A percentile compares a stretch with the other conserved stretches of the same genome.
phyloP scores from a whole-genome alignment of 2,888 invertebrate genomes.

The Campoletis raptor region DNA sequence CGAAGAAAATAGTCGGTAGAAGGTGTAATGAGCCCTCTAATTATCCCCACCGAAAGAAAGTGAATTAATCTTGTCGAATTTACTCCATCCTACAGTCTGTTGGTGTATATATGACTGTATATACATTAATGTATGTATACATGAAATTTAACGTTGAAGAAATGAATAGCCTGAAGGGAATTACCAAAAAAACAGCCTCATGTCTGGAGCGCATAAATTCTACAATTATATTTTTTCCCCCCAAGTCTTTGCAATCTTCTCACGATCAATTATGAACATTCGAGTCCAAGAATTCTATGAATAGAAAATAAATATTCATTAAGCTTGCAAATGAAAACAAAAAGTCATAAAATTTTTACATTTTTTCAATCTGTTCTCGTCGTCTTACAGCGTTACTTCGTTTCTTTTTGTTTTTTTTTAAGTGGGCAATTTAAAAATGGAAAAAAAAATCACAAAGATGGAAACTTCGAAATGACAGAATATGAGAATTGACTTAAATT shows the following conservation, averaged over 20 bases:
- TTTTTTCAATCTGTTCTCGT: too few species aligned
- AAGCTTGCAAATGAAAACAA: neutral
- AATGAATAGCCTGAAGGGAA: constrained; percentile 3
- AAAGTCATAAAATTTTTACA: neutral
- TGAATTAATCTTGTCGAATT: constrained; percentile 61
- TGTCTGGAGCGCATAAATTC: constrained; percentile 59
- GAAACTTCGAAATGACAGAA: neutral
- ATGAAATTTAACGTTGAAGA: neutral
- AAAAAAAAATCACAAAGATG: neutral
- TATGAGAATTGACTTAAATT: neutral
- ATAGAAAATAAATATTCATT: neutral
- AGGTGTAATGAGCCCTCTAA: constrained; percentile 63
- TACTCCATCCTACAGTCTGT: neutral
- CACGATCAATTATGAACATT: neutral
- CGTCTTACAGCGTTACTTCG: too few species aligned
- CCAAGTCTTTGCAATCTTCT: neutral
- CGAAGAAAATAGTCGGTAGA: constrained; percentile 55
- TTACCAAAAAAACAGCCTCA: constrained; percentile 14
- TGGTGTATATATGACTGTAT: neutral
- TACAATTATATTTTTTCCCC: constrained; percentile 36
- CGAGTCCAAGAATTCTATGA: neutral
- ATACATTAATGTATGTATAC: neutral
- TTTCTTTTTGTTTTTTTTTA: too few species aligned
- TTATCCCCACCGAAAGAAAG: constrained; percentile 42
- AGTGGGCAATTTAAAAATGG: too few species aligned